Percentiles rank a stretch among this genome's conserved stretches.
Evolutionary conservation across 2,797 vertebrate species (phyloP).

Genomic region (Aplochiton taeniatus): DNA sequence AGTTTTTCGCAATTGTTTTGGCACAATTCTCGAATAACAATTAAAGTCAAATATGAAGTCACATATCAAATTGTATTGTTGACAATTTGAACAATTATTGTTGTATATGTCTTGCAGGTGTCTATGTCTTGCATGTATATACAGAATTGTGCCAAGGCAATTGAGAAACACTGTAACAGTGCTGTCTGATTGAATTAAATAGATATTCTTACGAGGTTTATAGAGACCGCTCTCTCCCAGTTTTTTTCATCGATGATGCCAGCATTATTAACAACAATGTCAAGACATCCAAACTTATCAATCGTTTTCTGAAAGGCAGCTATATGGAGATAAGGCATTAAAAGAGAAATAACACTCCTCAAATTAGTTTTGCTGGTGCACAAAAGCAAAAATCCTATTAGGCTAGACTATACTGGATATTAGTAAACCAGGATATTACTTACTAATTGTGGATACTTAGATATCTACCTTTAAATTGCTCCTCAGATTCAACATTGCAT

Average conservation of each 20-base stretch:
- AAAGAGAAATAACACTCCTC: not conserved
- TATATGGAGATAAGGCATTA: constrained; percentile 30
- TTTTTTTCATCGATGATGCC: constrained; percentile 67
- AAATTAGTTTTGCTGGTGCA: no score
- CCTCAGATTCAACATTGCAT: constrained; percentile 70
- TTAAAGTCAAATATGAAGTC: no score
- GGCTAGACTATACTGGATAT: no score
- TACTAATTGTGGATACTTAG: not conserved
- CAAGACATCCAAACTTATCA: constrained; percentile 61
- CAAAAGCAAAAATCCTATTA: no score
- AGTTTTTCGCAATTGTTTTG: no score
- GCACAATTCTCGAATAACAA: no score
- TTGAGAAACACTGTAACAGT: not conserved
- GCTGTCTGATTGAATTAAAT: not conserved
- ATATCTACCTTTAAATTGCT: constrained; percentile 66
- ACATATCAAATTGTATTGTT: no score
- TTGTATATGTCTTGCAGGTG: no score
- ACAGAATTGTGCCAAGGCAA: no score
- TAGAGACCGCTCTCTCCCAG: constrained; percentile 70
- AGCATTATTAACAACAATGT: constrained; percentile 79
- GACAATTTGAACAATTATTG: no score
- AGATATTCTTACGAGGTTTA: constrained; percentile 71
- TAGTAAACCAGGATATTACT: not conserved
- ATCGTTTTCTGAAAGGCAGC: constrained; percentile 65
- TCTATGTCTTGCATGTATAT: no score